Conservation (phyloP, 2,888 invertebrate genomes). For the Drosophila hawaiiensis region DNA sequence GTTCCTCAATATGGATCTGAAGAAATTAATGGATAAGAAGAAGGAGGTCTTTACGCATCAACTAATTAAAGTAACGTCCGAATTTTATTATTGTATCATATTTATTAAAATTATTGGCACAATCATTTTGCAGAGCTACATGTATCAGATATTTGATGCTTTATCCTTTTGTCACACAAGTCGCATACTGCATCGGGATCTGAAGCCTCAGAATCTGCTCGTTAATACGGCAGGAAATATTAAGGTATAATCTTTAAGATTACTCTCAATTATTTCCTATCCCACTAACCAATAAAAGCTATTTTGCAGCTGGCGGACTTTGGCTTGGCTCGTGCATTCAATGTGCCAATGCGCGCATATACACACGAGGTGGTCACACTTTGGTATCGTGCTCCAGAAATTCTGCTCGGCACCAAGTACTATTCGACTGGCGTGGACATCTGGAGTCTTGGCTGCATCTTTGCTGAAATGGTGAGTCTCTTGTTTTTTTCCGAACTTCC, state of each 20-base stretch:
- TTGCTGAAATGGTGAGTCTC: conserved; percentile 94
- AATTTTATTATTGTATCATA: background rate
- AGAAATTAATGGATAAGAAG: conserved; percentile 92
- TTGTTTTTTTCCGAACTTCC: background rate
- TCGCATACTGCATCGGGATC: conserved; percentile 95
- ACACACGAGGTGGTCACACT: conserved; percentile 98
- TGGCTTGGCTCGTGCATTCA: conserved; percentile 96
- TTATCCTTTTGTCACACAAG: conserved; percentile 96
- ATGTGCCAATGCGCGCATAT: conserved; percentile 95
- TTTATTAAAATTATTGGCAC: background rate
- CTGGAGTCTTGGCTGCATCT: conserved; percentile 98
- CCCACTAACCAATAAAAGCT: background rate
- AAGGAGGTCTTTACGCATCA: conserved; percentile 88
- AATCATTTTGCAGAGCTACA: conserved; percentile 88
- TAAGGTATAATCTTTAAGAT: conserved; percentile 86
- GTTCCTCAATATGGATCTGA: conserved; percentile 96
- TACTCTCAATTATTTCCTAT: background rate
- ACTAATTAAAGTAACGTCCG: conserved; percentile 88
- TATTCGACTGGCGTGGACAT: conserved; percentile 97
- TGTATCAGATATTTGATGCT: conserved; percentile 94
- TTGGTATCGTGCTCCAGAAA: conserved; percentile 99
- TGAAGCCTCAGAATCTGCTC: conserved; percentile 98
- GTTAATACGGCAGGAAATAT: conserved; percentile 94
- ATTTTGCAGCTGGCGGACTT: conserved; percentile 91
- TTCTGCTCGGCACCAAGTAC: conserved; percentile 94